phyloP scores from a whole-genome alignment of 2,797 vertebrate species.

The Margarornis squamiger region DNA sequence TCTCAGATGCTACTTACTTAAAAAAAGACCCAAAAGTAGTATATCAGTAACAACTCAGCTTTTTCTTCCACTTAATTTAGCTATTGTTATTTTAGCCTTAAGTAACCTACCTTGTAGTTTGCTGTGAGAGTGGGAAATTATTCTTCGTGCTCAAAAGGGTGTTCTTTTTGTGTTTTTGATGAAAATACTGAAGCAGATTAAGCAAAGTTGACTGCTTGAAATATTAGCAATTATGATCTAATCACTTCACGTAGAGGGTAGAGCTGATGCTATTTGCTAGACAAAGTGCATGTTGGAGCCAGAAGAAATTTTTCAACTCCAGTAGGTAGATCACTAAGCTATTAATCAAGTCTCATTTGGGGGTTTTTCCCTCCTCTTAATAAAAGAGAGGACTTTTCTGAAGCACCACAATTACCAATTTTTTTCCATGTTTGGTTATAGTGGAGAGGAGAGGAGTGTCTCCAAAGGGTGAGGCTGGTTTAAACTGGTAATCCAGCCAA shows the following conservation, averaged over 20 bases:
- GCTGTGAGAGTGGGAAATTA: background rate
- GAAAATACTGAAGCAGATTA: background rate
- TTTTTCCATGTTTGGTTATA: background rate
- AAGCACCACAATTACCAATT: background rate
- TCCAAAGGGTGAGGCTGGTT: background rate
- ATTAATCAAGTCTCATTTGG: background rate
- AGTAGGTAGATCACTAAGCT: background rate
- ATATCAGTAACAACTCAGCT: background rate
- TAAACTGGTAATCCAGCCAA: background rate
- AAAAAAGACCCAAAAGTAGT: background rate
- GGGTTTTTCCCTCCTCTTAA: accelerated
- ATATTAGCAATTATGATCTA: background rate
- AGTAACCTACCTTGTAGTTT: background rate
- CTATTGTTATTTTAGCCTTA: background rate
- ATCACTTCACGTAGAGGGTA: background rate
- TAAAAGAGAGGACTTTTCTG: background rate
- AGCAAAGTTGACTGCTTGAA: background rate
- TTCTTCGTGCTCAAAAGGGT: background rate
- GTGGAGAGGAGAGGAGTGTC: background rate
- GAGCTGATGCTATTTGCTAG: background rate
- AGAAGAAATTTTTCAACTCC: background rate
- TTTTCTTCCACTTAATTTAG: background rate
- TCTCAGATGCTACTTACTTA: background rate
- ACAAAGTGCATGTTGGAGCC: background rate
- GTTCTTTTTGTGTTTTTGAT: background rate